Evolutionary conservation across 2,797 vertebrate genomes (phyloP).

Genomic region (Vireo griseus): DNA sequence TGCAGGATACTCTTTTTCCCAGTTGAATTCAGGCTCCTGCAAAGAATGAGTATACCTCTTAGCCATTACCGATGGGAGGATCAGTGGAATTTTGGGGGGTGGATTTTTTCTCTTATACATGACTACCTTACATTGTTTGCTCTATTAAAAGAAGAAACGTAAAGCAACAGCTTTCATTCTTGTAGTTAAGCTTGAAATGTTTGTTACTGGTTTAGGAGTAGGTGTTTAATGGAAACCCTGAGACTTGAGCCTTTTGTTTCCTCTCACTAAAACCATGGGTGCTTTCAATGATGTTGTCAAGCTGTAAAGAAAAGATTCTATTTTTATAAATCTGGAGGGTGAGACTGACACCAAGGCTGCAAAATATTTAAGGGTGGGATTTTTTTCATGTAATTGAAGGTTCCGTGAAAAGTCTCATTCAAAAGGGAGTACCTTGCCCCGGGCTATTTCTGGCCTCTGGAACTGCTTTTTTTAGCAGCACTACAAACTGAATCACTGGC

Average conservation of each 20-base stretch:
- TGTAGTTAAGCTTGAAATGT: background rate
- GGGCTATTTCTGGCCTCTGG: slow-evolving; percentile 24
- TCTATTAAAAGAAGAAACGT: background rate
- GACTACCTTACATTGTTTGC: background rate
- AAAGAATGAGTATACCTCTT: background rate
- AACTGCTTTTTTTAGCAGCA: slow-evolving; percentile 18
- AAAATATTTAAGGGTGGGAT: background rate
- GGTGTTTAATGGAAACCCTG: slow-evolving; percentile 37
- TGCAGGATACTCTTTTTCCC: background rate
- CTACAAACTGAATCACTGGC: slow-evolving; percentile 34
- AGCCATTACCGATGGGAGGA: background rate
- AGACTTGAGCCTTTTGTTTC: slow-evolving; percentile 21
- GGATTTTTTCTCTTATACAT: background rate
- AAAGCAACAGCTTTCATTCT: background rate
- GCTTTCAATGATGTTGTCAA: background rate
- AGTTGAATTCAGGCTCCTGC: background rate
- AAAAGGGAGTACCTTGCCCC: background rate
- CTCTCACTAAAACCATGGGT: background rate
- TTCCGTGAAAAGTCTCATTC: background rate
- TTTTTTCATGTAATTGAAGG: background rate
- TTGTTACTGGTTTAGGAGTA: background rate
- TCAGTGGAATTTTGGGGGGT: background rate
- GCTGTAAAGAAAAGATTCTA: background rate
- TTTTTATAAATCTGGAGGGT: slow-evolving; percentile 2
- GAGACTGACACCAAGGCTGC: background rate